These are phyloP conservation scores for Fratercula arctica DNA, from an alignment of 2,797 vertebrate species.

Conservation along the genomic window DNA sequence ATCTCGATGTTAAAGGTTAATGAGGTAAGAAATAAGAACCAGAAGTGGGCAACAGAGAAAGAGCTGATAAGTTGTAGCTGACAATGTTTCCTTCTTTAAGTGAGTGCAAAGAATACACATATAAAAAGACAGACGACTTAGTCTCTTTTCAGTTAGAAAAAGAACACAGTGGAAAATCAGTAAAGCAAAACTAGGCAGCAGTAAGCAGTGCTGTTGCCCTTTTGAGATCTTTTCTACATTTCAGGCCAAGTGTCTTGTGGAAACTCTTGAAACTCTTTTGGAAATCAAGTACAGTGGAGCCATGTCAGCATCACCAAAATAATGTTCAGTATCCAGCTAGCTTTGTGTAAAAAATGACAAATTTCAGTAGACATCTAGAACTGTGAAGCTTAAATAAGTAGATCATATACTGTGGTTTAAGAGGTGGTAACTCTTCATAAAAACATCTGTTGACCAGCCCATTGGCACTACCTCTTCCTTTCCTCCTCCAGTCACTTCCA, in stretches of 20 bases:
- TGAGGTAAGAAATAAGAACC: background rate
- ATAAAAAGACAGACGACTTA: background rate
- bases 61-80: background rate
- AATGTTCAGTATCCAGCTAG: accelerated
- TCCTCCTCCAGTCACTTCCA: background rate
- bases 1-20: background rate
- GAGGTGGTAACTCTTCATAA: background rate
- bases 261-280: background rate
- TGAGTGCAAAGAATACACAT: background rate
- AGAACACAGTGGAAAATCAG: background rate
- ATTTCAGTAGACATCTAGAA: background rate
- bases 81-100: background rate
- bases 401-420: background rate
- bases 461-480: background rate
- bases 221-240: background rate
- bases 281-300: background rate
- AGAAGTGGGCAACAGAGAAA: background rate
- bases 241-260: background rate
- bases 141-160: background rate
- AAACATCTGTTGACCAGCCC: background rate
- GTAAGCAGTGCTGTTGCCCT: background rate
- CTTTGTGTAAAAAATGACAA: background rate
- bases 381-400: background rate
- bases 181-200: background rate
- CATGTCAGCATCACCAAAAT: background rate